Evolutionary conservation across 2,113 vertebrate species (phyloP).

Genomic region (Calonectris borealis): DNA sequence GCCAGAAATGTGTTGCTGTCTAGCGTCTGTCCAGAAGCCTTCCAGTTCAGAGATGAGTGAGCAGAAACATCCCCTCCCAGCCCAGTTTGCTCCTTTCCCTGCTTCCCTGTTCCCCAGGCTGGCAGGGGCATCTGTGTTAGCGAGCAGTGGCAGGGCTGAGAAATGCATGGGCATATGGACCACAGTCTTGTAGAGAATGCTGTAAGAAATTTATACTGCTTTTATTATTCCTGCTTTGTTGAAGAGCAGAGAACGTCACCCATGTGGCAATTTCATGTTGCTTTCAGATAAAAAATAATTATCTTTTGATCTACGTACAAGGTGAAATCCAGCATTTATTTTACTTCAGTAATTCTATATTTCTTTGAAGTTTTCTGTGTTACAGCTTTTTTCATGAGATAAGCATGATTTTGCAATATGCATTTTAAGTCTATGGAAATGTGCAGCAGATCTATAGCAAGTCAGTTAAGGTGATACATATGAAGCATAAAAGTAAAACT

Average conservation of each 20-base stretch:
- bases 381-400: background rate
- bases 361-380: background rate
- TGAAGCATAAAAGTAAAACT: background rate
- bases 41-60: background rate
- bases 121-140: background rate
- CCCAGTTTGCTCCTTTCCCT: background rate
- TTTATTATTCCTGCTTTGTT: background rate
- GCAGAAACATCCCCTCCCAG: background rate
- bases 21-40: background rate
- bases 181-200: background rate
- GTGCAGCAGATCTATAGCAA: background rate
- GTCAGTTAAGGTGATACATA: background rate
- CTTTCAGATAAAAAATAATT: background rate
- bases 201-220: background rate
- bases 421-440: background rate
- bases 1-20: background rate
- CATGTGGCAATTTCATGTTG: background rate
- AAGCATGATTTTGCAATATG: background rate
- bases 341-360: background rate
- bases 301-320: background rate
- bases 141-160: rapidly evolving
- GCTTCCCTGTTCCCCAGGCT: background rate
- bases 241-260: background rate
- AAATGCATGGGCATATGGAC: background rate
- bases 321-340: background rate